Conservation (phyloP, 2,888 invertebrate genomes). For the Willowsia nigromaculata region DNA sequence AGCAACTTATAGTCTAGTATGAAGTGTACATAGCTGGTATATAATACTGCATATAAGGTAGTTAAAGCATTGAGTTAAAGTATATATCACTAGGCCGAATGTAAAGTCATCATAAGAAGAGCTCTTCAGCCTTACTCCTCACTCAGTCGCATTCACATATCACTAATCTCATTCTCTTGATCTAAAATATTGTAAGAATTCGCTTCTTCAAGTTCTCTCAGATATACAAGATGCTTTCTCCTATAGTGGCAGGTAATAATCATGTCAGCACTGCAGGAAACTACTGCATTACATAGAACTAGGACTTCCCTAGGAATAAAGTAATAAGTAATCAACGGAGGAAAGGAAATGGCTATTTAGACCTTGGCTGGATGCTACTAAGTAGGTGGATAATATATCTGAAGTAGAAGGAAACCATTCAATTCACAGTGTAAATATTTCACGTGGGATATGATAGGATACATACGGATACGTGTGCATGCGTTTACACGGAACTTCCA, state of each 20-base stretch:
- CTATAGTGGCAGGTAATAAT: neutral
- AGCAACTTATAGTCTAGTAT: neutral
- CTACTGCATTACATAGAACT: too few relatives aligned
- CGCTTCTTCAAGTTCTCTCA: neutral
- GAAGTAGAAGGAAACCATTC: too few relatives aligned
- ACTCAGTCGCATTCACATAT: neutral
- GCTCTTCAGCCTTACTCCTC: neutral
- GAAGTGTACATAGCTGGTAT: neutral
- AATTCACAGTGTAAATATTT: neutral
- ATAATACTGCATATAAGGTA: neutral
- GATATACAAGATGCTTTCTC: neutral
- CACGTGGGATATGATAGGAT: neutral
- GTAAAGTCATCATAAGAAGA: neutral
- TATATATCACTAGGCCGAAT: neutral
- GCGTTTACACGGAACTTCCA: neutral
- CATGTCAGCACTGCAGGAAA: conserved; percentile 26
- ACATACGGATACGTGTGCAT: neutral
- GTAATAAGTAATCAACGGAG: conserved; percentile 7
- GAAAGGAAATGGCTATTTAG: neutral
- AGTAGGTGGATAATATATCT: neutral
- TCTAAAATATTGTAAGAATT: neutral
- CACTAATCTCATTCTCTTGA: neutral
- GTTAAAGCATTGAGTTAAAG: neutral
- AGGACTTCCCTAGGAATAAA: neutral
- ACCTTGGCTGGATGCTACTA: neutral